Evolutionary conservation across 1,140 invertebrate species (phyloP).

Genomic region (Drosophila dunni): DNA sequence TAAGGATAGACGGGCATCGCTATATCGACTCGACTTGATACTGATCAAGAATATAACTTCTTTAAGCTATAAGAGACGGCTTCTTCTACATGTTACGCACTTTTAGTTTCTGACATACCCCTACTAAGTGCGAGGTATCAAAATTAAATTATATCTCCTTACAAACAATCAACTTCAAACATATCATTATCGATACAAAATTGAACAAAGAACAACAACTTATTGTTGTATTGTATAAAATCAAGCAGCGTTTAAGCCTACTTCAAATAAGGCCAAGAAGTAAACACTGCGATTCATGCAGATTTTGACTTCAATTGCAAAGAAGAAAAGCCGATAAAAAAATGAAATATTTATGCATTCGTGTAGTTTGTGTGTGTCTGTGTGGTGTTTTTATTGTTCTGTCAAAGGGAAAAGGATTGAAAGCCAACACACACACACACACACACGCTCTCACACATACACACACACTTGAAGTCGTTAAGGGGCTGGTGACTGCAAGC

Average conservation of each 20-base stretch:
- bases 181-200: neutral
- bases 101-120: no score
- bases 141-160: no score
- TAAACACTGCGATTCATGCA: constrained; percentile 45
- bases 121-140: no score
- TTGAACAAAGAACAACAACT: neutral
- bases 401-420: constrained; percentile 78
- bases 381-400: constrained; percentile 58
- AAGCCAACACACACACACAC: constrained; percentile 39
- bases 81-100: no score
- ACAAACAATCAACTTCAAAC: neutral
- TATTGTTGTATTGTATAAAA: constrained; percentile 7
- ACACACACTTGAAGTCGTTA: constrained; percentile 49
- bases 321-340: constrained; percentile 72
- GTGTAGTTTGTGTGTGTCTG: constrained; percentile 3
- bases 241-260: constrained; percentile 13
- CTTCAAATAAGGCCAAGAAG: constrained; percentile 64
- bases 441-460: constrained; percentile 1
- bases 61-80: no score
- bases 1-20: no score
- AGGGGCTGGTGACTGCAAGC: constrained; percentile 26
- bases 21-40: no score
- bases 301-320: constrained; percentile 50
- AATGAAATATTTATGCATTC: constrained; percentile 76
- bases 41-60: no score